These are phyloP conservation scores for Heteropelma amictum DNA, from an alignment of 2,888 invertebrate species.

Conservation along the genomic window DNA sequence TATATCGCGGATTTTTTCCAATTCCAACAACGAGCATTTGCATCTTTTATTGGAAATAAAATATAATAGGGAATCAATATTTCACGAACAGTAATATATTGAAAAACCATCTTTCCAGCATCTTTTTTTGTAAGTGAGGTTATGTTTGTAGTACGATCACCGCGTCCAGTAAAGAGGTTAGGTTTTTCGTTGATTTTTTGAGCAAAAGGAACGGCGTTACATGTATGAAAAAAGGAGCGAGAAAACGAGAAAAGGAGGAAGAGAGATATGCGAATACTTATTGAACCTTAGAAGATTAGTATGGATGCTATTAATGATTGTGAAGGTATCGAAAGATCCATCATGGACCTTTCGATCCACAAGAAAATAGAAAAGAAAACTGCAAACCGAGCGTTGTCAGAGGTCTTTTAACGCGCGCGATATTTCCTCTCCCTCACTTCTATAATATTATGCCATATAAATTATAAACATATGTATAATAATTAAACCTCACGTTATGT, in stretches of 20 bases:
- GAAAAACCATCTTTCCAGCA: too few species aligned
- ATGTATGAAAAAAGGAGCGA: constrained; percentile 7
- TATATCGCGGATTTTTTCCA: too few species aligned
- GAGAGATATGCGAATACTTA: constrained; percentile 67
- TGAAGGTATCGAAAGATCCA: constrained; percentile 68
- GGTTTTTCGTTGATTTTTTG: not conserved
- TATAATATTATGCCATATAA: constrained; percentile 29
- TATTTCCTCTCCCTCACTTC: not conserved
- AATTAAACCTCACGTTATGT: constrained; percentile 34
- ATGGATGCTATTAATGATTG: constrained; percentile 66
- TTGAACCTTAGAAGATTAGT: constrained; percentile 71
- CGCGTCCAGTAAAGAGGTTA: not conserved
- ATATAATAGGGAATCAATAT: too few species aligned
- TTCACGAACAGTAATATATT: too few species aligned
- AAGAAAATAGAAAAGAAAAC: constrained; percentile 42
- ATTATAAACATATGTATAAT: constrained; percentile 54
- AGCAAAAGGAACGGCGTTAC: constrained; percentile 7
- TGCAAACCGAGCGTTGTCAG: constrained; percentile 14
- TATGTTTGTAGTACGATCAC: too few species aligned
- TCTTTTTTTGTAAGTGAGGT: too few species aligned
- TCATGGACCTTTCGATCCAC: constrained; percentile 53
- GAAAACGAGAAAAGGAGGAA: constrained; percentile 16
- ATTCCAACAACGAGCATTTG: too few species aligned
- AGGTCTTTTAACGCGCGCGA: constrained; percentile 24
- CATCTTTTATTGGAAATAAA: too few species aligned